These are phyloP conservation scores for Dendrocopos noguchii DNA, from an alignment of 2,113 vertebrate species.

Conservation along the genomic window DNA sequence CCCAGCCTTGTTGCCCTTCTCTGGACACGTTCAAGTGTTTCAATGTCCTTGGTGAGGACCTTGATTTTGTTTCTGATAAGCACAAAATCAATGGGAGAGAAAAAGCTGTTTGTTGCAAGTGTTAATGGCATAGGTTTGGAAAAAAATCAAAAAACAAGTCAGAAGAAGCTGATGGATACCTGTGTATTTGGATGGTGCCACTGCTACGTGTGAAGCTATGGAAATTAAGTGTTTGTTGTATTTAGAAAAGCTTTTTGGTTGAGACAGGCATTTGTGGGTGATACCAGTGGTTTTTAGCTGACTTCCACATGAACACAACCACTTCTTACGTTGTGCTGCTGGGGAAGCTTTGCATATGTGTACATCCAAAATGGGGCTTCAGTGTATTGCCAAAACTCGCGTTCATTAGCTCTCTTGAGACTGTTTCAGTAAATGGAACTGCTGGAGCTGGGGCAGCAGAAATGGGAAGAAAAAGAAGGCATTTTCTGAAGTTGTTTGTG, in stretches of 20 bases:
- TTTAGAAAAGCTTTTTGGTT: not conserved
- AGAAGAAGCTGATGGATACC: not conserved
- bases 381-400: not conserved
- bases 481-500: not conserved
- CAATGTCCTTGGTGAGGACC: not conserved
- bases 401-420: rapidly evolving
- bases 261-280: not conserved
- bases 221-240: not conserved
- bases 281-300: not conserved
- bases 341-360: not conserved
- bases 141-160: not conserved
- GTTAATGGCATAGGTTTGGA: not conserved
- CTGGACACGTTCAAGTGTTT: no score
- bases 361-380: not conserved
- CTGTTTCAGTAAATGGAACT: not conserved
- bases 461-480: not conserved
- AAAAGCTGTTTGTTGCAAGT: not conserved
- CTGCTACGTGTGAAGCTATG: not conserved
- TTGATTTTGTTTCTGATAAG: not conserved
- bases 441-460: not conserved
- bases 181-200: not conserved
- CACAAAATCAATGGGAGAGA: not conserved
- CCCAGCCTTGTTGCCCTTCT: no score
- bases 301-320: not conserved
- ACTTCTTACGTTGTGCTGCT: not conserved